Conservation (phyloP, 2,113 vertebrate genomes). For the Accipiter virgatus region DNA sequence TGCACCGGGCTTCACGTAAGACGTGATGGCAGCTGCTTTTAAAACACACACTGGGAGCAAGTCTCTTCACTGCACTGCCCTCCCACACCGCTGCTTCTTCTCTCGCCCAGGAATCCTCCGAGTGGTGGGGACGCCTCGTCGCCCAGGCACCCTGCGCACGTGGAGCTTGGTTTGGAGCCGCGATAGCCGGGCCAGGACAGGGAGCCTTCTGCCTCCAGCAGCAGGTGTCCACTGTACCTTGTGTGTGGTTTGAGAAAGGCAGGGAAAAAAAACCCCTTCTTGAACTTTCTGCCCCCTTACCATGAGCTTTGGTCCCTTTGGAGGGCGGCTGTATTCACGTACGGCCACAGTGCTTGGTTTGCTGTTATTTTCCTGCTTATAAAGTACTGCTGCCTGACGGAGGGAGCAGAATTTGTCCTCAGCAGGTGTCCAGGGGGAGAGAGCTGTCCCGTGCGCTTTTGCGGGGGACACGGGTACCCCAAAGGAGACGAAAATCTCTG, state of each 20-base stretch:
- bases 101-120: neutral
- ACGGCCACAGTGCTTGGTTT: fast-evolving
- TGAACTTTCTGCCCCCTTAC: neutral
- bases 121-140: neutral
- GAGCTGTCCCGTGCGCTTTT: neutral
- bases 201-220: neutral
- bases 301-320: neutral
- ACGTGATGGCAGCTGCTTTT: neutral
- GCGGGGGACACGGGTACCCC: neutral
- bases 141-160: neutral
- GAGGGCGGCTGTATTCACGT: neutral
- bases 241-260: neutral
- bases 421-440: fast-evolving
- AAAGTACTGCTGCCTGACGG: neutral
- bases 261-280: neutral
- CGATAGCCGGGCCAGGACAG: neutral
- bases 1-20: fast-evolving
- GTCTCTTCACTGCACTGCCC: neutral
- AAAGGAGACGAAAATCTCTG: neutral
- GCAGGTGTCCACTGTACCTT: fast-evolving
- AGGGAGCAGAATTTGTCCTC: neutral
- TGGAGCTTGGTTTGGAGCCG: neutral
- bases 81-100: neutral
- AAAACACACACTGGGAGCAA: neutral
- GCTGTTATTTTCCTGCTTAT: neutral